Percentiles rank a stretch among this genome's conserved stretches.
Evolutionary conservation across 2,113 vertebrate genomes (phyloP).

Genomic region (Limanda limanda): DNA sequence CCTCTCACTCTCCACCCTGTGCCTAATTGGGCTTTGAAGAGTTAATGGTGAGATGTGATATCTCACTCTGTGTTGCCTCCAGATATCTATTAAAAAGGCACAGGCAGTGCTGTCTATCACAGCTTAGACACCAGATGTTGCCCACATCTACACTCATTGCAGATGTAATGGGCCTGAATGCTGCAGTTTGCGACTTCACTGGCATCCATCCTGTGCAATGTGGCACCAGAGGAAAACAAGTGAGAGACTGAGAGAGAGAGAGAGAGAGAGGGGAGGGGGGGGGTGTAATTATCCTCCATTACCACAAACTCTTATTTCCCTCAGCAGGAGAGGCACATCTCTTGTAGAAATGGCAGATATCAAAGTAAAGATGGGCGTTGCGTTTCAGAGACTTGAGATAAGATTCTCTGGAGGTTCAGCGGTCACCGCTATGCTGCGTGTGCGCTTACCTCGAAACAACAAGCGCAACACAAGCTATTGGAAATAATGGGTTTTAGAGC

Average conservation of each 20-base stretch:
- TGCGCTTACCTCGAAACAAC: background rate
- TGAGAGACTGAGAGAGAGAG: conserved; percentile 27
- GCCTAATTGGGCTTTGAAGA: conserved; percentile 57
- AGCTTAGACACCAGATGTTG: conserved; percentile 98
- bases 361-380: conserved; percentile 65
- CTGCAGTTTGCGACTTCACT: conserved; percentile 96
- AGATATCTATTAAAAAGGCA: conserved; percentile 94
- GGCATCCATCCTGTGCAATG: conserved; percentile 95
- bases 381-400: conserved; percentile 45
- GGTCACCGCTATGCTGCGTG: background rate
- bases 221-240: conserved; percentile 77
- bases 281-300: conserved; percentile 97
- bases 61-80: conserved; percentile 91
- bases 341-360: conserved; percentile 88
- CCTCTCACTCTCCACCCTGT: conserved; percentile 9
- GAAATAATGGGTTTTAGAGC: background rate
- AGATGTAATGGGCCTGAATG: conserved; percentile 99
- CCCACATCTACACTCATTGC: conserved; percentile 97
- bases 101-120: conserved; percentile 94
- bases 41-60: conserved; percentile 82
- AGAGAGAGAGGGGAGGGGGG: conserved; percentile 81
- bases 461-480: background rate
- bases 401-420: conserved; percentile 30
- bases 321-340: conserved; percentile 85
- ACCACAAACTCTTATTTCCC: conserved; percentile 92